Conservation (phyloP, 2,113 vertebrate species). For the Ptyas mucosa region DNA sequence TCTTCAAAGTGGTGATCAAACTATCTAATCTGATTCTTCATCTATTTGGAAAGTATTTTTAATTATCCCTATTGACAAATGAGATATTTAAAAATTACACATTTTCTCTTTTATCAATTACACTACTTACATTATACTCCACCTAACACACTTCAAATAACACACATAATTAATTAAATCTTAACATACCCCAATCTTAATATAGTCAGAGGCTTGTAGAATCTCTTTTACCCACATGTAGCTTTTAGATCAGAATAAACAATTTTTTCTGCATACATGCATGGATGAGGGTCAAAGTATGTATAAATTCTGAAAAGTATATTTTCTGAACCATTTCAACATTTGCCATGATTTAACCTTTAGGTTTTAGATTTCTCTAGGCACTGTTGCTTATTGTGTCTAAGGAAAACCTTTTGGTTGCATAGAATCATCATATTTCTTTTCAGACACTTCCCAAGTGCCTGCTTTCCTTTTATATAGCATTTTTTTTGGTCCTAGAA, state of each 20-base stretch:
- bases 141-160: background rate
- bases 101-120: background rate
- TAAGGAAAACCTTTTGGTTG: background rate
- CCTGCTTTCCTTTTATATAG: background rate
- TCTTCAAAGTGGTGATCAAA: background rate
- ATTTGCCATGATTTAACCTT: background rate
- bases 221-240: background rate
- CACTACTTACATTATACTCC: background rate
- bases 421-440: background rate
- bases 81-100: background rate
- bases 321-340: background rate
- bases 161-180: background rate
- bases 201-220: background rate
- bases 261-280: background rate
- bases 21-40: background rate
- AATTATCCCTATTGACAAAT: background rate
- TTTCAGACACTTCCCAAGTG: background rate
- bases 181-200: background rate
- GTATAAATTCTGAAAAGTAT: background rate
- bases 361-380: background rate
- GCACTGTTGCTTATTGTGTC: background rate
- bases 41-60: background rate
- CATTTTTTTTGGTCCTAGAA: background rate
- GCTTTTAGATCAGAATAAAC: background rate
- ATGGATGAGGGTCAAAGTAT: background rate